Conservation (phyloP, 2,113 vertebrate species). For the Ploceus nigricollis region DNA sequence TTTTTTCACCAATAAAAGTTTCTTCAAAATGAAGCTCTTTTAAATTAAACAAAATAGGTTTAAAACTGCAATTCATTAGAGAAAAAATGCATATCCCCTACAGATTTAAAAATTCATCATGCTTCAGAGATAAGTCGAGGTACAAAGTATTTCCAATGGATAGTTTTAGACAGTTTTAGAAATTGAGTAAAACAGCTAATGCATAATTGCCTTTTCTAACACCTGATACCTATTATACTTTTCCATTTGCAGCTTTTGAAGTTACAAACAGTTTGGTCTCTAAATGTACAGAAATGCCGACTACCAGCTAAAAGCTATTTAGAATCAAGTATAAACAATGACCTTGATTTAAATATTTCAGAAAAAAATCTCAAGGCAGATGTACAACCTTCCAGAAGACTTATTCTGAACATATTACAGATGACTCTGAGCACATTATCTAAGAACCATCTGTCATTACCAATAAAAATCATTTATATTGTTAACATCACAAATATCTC, state of each 20-base stretch:
- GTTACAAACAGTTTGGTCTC: constrained; percentile 38
- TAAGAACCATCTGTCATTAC: constrained; percentile 38
- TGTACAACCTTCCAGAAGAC: constrained; percentile 50
- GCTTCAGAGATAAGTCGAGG: constrained; percentile 15
- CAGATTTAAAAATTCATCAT: constrained; percentile 26
- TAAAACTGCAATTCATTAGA: constrained; percentile 44
- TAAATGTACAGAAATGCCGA: background rate
- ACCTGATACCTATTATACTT: constrained; percentile 61
- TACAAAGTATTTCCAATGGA: constrained; percentile 30
- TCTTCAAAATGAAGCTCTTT: background rate
- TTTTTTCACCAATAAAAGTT: background rate
- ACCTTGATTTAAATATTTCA: constrained; percentile 40
- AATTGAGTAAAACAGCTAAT: constrained; percentile 51
- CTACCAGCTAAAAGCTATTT: constrained; percentile 33
- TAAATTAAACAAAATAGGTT: constrained; percentile 20
- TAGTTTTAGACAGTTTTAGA: constrained; percentile 51
- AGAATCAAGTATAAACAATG: constrained; percentile 31
- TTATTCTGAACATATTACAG: constrained; percentile 15
- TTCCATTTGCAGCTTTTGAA: constrained; percentile 35
- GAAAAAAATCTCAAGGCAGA: constrained; percentile 47
- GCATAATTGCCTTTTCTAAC: constrained; percentile 38
- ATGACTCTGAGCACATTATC: constrained; percentile 29
- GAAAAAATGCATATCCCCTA: constrained; percentile 15
- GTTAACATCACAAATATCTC: constrained; percentile 34
- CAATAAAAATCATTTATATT: constrained; percentile 42